Percentiles rank a stretch among this genome's conserved stretches.
Evolutionary conservation across 2,113 vertebrate species (phyloP).

Genomic region (Peromyscus leucopus): DNA sequence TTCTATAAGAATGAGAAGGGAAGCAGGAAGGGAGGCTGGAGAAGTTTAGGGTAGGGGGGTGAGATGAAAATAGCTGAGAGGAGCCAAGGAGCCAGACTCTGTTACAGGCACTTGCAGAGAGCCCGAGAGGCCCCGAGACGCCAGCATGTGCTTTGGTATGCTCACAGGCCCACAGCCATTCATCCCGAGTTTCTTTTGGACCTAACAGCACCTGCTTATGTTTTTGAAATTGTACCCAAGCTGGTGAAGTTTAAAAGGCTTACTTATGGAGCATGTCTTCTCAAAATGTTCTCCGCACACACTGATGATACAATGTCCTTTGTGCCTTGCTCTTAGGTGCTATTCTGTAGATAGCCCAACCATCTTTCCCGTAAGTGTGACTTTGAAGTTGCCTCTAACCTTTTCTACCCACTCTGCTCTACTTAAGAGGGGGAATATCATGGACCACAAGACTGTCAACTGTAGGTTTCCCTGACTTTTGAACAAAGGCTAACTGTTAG

Average conservation of each 20-base stretch:
- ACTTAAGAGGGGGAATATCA: background rate
- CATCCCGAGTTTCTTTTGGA: background rate
- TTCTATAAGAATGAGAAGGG: background rate
- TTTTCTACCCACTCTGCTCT: background rate
- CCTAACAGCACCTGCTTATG: background rate
- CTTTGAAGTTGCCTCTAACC: background rate
- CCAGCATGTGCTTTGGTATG: background rate
- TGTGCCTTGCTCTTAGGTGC: background rate
- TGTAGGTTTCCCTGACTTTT: conserved; percentile 56
- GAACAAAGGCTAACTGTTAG: conserved; percentile 53
- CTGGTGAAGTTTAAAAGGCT: background rate
- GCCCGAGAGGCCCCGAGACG: background rate
- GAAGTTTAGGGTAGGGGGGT: background rate
- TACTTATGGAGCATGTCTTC: background rate
- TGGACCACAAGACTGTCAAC: conserved; percentile 1
- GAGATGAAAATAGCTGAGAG: no score
- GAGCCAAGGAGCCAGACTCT: background rate
- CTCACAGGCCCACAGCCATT: background rate
- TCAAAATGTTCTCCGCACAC: background rate
- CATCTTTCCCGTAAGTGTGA: background rate
- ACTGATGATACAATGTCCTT: background rate
- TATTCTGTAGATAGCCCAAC: background rate
- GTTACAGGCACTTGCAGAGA: no score
- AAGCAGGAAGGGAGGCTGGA: background rate
- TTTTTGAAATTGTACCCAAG: background rate